A percentile compares a stretch with the other conserved stretches of the same genome.
These are phyloP conservation scores for Drosophila kikkawai DNA, from an alignment of 1,140 invertebrate species.

Conservation along the genomic window DNA sequence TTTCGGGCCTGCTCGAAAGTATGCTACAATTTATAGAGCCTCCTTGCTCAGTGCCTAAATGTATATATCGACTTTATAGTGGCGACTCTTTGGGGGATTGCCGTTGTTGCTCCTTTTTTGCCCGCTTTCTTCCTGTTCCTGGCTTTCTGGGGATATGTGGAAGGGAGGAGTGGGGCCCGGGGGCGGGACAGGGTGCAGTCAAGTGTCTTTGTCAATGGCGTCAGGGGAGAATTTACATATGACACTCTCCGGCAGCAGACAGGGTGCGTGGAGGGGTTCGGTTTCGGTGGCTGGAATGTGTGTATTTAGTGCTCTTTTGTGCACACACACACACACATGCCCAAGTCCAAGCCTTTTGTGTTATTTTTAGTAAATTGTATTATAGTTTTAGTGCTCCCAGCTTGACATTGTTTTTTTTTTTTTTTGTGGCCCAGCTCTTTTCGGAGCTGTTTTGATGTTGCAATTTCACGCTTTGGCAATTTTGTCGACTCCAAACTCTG, in stretches of 20 bases:
- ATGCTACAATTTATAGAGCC: constrained; percentile 74
- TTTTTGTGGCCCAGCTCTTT: constrained; percentile 7
- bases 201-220: constrained; percentile 81
- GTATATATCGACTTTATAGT: constrained; percentile 78
- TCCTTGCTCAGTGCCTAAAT: constrained; percentile 67
- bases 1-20: constrained; percentile 67
- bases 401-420: constrained; percentile 48
- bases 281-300: constrained; percentile 34
- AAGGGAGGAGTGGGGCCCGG: not conserved
- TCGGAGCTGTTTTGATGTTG: constrained; percentile 69
- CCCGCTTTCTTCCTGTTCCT: constrained; percentile 27
- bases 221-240: constrained; percentile 82
- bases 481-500: constrained; percentile 66
- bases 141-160: not conserved
- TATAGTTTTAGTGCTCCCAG: constrained; percentile 77
- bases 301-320: constrained; percentile 73
- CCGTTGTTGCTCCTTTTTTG: constrained; percentile 30
- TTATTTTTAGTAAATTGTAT: constrained; percentile 83
- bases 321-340: constrained; percentile 43
- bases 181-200: constrained; percentile 25
- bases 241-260: constrained; percentile 59
- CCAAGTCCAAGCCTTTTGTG: constrained; percentile 45
- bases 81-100: constrained; percentile 43
- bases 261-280: constrained; percentile 15
- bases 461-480: constrained; percentile 79